phyloP scores from a whole-genome alignment of 2,113 vertebrate species.

The Festucalex cinctus region DNA sequence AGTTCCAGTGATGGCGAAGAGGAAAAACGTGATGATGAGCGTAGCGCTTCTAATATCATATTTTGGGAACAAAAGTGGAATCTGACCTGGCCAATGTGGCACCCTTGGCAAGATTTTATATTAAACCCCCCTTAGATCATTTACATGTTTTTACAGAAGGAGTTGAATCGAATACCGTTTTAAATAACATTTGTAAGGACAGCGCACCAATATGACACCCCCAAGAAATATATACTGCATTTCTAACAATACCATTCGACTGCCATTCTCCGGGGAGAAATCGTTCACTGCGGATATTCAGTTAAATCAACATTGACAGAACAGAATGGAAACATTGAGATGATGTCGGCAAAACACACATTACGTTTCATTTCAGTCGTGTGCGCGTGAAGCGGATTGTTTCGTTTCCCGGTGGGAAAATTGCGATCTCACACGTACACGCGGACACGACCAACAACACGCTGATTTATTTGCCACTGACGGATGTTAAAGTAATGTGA shows the following conservation, averaged over 20 bases:
- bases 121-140: too few relatives aligned
- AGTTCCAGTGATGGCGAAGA: too few relatives aligned
- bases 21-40: too few relatives aligned
- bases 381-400: slow-evolving; percentile 19
- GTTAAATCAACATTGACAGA: slow-evolving; percentile 31
- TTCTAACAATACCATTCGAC: slow-evolving; percentile 16
- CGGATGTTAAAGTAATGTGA: slow-evolving; percentile 11
- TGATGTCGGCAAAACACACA: slow-evolving; percentile 40
- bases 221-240: slow-evolving; percentile 27
- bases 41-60: too few relatives aligned
- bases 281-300: slow-evolving; percentile 31
- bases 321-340: slow-evolving; percentile 43
- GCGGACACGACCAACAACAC: not conserved
- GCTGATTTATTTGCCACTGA: slow-evolving; percentile 3
- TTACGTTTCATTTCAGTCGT: slow-evolving; percentile 53
- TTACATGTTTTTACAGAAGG: too few relatives aligned
- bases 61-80: too few relatives aligned
- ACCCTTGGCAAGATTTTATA: too few relatives aligned
- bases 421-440: not conserved
- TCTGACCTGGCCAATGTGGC: too few relatives aligned
- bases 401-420: slow-evolving; percentile 20
- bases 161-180: too few relatives aligned
- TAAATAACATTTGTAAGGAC: not conserved
- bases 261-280: slow-evolving; percentile 19
- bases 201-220: slow-evolving; percentile 30